Evolutionary conservation across 2,113 vertebrate species (phyloP).

Genomic region (Malurus elegans): DNA sequence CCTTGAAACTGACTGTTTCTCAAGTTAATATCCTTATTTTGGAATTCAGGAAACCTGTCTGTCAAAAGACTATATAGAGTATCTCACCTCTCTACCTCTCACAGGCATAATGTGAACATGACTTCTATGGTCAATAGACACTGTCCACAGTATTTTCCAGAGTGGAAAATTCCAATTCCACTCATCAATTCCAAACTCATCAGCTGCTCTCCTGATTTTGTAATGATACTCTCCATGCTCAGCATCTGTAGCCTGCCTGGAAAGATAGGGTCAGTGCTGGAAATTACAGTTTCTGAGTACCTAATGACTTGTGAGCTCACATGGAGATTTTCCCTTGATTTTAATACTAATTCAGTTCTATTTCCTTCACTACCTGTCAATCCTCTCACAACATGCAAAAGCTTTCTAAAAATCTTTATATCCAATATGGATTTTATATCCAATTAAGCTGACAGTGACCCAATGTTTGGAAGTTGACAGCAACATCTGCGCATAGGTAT

Average conservation of each 20-base stretch:
- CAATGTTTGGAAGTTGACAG: background rate
- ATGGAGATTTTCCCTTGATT: background rate
- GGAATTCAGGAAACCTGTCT: background rate
- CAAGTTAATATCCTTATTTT: background rate
- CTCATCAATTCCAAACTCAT: background rate
- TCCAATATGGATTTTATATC: background rate
- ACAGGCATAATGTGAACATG: background rate
- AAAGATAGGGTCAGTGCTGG: background rate
- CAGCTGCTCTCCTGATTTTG: background rate
- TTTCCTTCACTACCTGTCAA: background rate
- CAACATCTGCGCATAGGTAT: background rate
- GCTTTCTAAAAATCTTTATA: background rate
- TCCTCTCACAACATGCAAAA: background rate
- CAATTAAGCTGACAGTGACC: background rate
- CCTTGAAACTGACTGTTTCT: background rate
- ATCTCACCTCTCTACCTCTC: background rate
- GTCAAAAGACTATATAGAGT: background rate
- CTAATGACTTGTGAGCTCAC: background rate
- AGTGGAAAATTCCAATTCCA: background rate
- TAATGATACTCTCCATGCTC: background rate
- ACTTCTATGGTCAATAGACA: background rate
- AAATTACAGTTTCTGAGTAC: background rate
- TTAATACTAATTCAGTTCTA: background rate
- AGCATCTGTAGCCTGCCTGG: background rate
- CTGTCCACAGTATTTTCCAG: background rate